These are phyloP conservation scores for Epirrhoe tristata DNA, from an alignment of 2,888 invertebrate species.

Conservation along the genomic window DNA sequence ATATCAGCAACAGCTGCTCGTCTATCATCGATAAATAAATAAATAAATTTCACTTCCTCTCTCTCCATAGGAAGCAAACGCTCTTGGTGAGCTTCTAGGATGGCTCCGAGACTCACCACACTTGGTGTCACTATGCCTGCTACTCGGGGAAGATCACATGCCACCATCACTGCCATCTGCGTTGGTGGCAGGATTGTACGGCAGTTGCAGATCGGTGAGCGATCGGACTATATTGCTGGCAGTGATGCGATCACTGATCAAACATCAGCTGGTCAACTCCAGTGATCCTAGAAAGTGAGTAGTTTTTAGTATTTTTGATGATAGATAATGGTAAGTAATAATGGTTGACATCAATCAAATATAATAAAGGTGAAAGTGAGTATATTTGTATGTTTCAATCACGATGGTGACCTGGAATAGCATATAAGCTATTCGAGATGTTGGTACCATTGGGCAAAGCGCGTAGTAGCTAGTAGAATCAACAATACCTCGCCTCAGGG, in stretches of 20 bases:
- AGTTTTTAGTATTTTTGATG: background rate
- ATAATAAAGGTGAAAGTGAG: too few relatives aligned
- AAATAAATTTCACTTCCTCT: too few relatives aligned
- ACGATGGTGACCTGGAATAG: too few relatives aligned
- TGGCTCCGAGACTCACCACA: slow-evolving; percentile 80
- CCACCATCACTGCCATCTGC: slow-evolving; percentile 68
- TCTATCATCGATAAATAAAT: too few relatives aligned
- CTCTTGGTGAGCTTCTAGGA: slow-evolving; percentile 76
- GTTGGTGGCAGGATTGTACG: slow-evolving; percentile 75
- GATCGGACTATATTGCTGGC: slow-evolving; percentile 71
- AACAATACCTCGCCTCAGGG: too few relatives aligned
- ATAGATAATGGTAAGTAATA: too few relatives aligned
- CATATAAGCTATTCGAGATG: too few relatives aligned
- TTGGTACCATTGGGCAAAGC: too few relatives aligned
- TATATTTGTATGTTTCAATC: too few relatives aligned
- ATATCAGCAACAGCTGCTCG: too few relatives aligned
- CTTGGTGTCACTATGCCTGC: slow-evolving; percentile 75
- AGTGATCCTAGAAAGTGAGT: slow-evolving; percentile 79
- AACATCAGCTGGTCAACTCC: slow-evolving; percentile 73
- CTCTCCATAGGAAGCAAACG: slow-evolving; percentile 73
- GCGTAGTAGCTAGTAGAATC: too few relatives aligned
- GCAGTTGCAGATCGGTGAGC: slow-evolving; percentile 67
- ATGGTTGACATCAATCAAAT: too few relatives aligned
- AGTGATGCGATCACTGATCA: slow-evolving; percentile 73
- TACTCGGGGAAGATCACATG: slow-evolving; percentile 77